Conservation (phyloP, 2,888 invertebrate genomes). For the Drosophila meridiana region DNA sequence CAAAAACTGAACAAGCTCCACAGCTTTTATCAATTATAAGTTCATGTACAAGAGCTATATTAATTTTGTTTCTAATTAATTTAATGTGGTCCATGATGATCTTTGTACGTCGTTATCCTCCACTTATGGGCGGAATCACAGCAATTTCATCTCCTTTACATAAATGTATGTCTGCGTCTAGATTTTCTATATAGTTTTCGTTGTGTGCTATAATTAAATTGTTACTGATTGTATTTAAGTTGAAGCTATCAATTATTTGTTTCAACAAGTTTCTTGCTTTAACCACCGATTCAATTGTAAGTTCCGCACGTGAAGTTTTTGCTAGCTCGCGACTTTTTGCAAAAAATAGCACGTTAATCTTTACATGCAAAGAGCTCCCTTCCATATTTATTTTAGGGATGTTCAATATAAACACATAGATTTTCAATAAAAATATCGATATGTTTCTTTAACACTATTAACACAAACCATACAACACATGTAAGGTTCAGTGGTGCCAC, state of each 20-base stretch:
- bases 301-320: slow-evolving; percentile 87
- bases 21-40: slow-evolving; percentile 90
- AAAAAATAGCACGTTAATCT: slow-evolving; percentile 88
- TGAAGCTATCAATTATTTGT: slow-evolving; percentile 87
- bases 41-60: slow-evolving; percentile 88
- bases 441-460: no score
- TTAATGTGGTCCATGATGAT: slow-evolving; percentile 89
- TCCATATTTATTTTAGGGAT: slow-evolving; percentile 28
- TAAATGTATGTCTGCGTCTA: slow-evolving; percentile 86
- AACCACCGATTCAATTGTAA: slow-evolving; percentile 85
- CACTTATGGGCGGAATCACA: slow-evolving; percentile 97
- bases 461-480: no score
- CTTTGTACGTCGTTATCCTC: slow-evolving; percentile 88
- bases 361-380: not conserved
- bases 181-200: slow-evolving; percentile 90
- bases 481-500: no score
- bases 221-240: slow-evolving; percentile 88
- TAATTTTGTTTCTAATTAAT: slow-evolving; percentile 88
- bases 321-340: slow-evolving; percentile 94
- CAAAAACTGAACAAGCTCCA: slow-evolving; percentile 95
- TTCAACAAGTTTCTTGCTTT: slow-evolving; percentile 88
- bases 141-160: slow-evolving; percentile 93
- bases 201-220: slow-evolving; percentile 93
- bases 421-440: not conserved
- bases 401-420: not conserved